Conservation (phyloP, 2,797 vertebrate species). For the Hafferia zeledoni region DNA sequence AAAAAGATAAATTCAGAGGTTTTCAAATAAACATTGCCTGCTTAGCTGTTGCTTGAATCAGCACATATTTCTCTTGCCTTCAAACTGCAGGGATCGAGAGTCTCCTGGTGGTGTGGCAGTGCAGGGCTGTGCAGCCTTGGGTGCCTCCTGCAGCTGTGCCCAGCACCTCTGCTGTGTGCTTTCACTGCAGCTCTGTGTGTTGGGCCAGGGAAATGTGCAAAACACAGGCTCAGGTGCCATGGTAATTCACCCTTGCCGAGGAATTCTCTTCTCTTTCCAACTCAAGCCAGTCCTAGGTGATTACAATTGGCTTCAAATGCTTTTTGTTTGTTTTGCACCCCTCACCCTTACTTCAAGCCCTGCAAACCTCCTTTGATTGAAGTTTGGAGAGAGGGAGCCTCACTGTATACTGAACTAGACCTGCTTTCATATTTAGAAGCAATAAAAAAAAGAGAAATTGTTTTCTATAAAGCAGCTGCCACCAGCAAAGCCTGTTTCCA, state of each 20-base stretch:
- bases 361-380: not conserved
- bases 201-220: not conserved
- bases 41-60: too few relatives aligned
- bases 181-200: rapidly evolving
- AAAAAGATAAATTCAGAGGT: not conserved
- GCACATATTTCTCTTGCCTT: not conserved
- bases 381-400: not conserved
- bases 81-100: not conserved
- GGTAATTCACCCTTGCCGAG: not conserved
- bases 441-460: not conserved
- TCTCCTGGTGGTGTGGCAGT: not conserved
- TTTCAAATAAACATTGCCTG: not conserved
- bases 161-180: not conserved
- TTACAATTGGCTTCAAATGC: not conserved
- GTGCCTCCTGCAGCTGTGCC: not conserved
- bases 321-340: not conserved
- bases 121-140: rapidly evolving
- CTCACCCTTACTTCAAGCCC: not conserved
- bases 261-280: not conserved
- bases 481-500: not conserved
- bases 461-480: not conserved
- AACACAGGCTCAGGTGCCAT: not conserved
- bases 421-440: not conserved
- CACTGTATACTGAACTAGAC: not conserved
- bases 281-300: not conserved